These are phyloP conservation scores for Rhipidura dahli DNA, from an alignment of 2,113 vertebrate species.

Conservation along the genomic window DNA sequence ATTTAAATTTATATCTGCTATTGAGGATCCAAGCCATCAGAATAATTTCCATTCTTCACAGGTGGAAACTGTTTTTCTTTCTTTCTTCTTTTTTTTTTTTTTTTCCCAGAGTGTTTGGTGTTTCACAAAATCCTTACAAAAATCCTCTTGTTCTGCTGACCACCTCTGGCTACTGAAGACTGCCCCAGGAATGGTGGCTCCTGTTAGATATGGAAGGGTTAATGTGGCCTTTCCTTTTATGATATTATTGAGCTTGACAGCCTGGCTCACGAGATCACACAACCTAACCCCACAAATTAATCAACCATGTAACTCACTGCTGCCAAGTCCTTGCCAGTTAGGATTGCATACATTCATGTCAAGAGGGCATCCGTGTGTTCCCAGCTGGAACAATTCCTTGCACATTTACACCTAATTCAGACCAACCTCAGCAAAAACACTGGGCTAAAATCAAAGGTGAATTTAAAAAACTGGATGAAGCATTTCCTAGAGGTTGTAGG, in stretches of 20 bases:
- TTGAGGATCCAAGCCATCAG: background rate
- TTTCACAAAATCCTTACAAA: background rate
- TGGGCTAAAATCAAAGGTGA: background rate
- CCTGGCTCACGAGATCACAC: background rate
- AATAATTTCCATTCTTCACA: background rate
- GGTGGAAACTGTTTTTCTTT: background rate
- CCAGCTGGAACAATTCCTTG: background rate
- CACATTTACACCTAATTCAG: background rate
- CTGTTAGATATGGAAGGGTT: background rate
- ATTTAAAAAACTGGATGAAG: background rate
- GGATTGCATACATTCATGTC: background rate
- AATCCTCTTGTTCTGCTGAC: background rate
- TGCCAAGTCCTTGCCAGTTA: background rate
- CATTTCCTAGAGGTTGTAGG: background rate
- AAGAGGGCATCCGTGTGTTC: background rate
- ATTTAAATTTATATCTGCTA: background rate
- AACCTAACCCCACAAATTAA: background rate
- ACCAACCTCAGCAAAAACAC: background rate
- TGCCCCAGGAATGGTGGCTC: background rate
- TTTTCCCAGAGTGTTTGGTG: background rate
- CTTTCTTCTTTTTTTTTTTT: background rate
- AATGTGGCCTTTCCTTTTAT: background rate
- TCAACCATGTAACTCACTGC: background rate
- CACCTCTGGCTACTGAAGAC: background rate
- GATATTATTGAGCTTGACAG: background rate